A percentile compares a stretch with the other conserved stretches of the same genome.
Evolutionary conservation across 2,113 vertebrate genomes (phyloP).

Genomic region (Vireo altiloquus): DNA sequence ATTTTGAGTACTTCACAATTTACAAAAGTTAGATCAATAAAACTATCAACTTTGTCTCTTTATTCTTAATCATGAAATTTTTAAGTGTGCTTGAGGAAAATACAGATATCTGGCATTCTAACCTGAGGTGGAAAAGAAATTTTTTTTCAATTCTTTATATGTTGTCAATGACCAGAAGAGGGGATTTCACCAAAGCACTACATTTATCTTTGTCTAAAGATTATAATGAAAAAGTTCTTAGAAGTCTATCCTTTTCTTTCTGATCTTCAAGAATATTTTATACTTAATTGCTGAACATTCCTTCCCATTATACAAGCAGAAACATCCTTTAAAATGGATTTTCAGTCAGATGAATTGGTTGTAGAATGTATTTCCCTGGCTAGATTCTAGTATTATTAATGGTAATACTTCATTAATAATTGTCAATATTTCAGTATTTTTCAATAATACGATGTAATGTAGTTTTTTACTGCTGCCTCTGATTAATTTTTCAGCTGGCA

Average conservation of each 20-base stretch:
- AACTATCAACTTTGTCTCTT: background rate
- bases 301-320: background rate
- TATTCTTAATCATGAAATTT: background rate
- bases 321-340: background rate
- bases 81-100: background rate
- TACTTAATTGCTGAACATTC: background rate
- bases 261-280: background rate
- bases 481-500: background rate
- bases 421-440: background rate
- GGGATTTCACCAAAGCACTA: background rate
- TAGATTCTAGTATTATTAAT: background rate
- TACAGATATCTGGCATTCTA: accelerated
- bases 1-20: background rate
- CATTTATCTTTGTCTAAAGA: background rate
- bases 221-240: background rate
- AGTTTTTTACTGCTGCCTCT: background rate
- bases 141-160: background rate
- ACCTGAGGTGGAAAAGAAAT: background rate
- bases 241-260: background rate
- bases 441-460: background rate
- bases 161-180: background rate
- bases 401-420: background rate
- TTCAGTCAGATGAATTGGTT: background rate
- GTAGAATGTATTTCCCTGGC: background rate
- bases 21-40: background rate